Base-by-base conservation (phyloP, 1,140 invertebrate species). In the Armadillidium nasatum region DNA sequence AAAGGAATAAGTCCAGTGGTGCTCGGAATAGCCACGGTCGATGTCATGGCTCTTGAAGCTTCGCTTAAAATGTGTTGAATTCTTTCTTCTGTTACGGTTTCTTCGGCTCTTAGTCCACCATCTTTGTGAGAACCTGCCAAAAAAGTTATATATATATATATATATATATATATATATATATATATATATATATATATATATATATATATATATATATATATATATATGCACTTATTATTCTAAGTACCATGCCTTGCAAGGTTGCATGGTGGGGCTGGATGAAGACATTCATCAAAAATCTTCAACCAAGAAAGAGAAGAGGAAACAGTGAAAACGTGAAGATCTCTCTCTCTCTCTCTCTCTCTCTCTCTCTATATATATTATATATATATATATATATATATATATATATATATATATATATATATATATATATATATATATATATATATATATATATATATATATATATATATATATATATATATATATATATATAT, bases 1-100 rank as follows among this genome's bases (percentile, higher is more conserved):
- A 70, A 60, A 50, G 72, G 76, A 15, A 66, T 44, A 23, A 75
- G 77, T 10, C 74, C 78, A 68, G 83, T 83, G 77, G 83, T 83
- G 76, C 83, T 82, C 22, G 82, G 74, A 13, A 77, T 76, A 68
- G 84, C 82, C 78, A 85, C 84, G 67, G 82, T 82, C 6, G 33
- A 33, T 70, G 85, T 83, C 87, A 88, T 88, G 54, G 87, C 86
- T 71, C 84, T 81, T 80, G 88, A 91, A 3, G 95, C 94, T 83
- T 98, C 95, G 82, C 88, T 94, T 13, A 98, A 89, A 83, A 98
- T 97, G 84, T 96, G 94, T 19, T 92, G 93, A 74, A 98, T 92
- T 75, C 95, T 88, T 83, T 98, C 96, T 82, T 98, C 95, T 45
- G 92, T 94, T 80, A 92, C 91, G n/a, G 84, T 82, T 81, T 94